Base-by-base conservation (phyloP, 2,797 vertebrate genomes). In the Tympanoctomys barrerae region DNA sequence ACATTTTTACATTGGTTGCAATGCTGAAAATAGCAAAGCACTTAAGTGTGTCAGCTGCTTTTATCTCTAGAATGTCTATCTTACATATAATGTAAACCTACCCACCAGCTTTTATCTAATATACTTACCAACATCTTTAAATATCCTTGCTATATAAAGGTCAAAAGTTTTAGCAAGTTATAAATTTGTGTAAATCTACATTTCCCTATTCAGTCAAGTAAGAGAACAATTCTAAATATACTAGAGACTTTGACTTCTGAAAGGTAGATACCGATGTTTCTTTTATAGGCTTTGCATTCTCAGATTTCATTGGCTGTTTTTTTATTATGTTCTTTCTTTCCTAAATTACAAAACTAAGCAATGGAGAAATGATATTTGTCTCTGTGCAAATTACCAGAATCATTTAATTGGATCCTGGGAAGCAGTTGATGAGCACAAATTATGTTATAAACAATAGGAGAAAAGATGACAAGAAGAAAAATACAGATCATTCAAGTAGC, bases 1-100 rank as follows among this genome's bases (percentile, higher is more conserved):
- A 82, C 57, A 70, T 94, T 93, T 93, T 94, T 95, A 31, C 85
- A 91, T 91, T 94, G 71, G 87, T 85, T 86, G 89, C 26, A 71
- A 66, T 62, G 5, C n/a, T 93, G 22, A 46, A 91, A 96, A 93
- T 42, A 91, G 86, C 61, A 95, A 91, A 92, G 12, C 26, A 59
- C 61, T 95, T 68, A 81, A 70, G 42, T 81, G 54, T 78, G 54
- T 90, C 73, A 93, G 59, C 57, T 84, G 24, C 46, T 94, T 96
- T 90, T 52, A 96, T 87, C 66, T 94, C 59, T 4, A 81, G 16
- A 8, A 39, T 90, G 61, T 85, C 78, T 89, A 57, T 54, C 54
- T 61, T 90, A 22, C 31, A 68, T 81, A 68, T 49, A 91, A 93
- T 81, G 11, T 22, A 93, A 96, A 85, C 52, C 19, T 71, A 49